Conservation (phyloP, 2,888 invertebrate species). For the Clivina fossor region DNA sequence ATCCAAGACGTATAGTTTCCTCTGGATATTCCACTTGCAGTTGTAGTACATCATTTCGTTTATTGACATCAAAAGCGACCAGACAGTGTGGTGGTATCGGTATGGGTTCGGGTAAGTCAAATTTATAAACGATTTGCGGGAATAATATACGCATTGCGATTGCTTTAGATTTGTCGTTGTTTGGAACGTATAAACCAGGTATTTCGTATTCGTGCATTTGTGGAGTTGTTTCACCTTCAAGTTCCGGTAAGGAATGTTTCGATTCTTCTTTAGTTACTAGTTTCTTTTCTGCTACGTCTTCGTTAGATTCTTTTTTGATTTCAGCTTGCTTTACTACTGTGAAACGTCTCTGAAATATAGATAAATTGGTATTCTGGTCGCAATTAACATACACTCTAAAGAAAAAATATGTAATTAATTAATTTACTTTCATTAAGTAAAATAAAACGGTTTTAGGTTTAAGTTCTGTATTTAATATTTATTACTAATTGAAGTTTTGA, state of each 20-base stretch:
- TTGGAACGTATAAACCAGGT: constrained; percentile 53
- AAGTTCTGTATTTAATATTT: no score
- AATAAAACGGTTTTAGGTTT: no score
- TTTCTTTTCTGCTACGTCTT: constrained; percentile 38
- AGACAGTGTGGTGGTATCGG: constrained; percentile 67
- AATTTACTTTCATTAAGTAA: no score
- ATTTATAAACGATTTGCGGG: constrained; percentile 54
- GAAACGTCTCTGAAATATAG: no score
- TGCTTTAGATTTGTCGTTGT: constrained; percentile 48
- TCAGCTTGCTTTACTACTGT: constrained; percentile 39
- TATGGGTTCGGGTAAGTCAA: constrained; percentile 61
- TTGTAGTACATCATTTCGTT: constrained; percentile 62
- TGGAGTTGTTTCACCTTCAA: constrained; percentile 7
- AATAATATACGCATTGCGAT: constrained; percentile 51
- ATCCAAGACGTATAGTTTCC: constrained; percentile 66
- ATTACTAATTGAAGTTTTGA: no score
- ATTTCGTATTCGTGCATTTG: constrained; percentile 39
- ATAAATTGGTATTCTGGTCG: no score
- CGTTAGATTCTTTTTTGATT: constrained; percentile 41
- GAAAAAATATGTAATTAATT: no score
- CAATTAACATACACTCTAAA: no score
- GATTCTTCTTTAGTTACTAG: no score
- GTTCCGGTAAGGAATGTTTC: no score
- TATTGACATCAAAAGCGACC: constrained; percentile 68
- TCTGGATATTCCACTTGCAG: constrained; percentile 55